Evolutionary conservation across 2,113 vertebrate genomes (phyloP).

Genomic region (Bagarius yarrelli): DNA sequence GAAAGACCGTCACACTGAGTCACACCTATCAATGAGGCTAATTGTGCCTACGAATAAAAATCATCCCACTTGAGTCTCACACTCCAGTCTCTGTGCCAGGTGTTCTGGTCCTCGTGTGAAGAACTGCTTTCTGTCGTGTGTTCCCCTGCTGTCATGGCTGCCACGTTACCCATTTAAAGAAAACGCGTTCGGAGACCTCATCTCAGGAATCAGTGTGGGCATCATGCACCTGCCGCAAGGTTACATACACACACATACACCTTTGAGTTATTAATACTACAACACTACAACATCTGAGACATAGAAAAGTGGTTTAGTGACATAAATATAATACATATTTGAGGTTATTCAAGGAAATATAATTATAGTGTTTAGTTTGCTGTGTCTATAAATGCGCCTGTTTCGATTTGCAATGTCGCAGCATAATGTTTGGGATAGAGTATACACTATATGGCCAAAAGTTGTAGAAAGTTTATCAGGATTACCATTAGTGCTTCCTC

Average conservation of each 20-base stretch:
- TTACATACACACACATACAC: slow-evolving; percentile 33
- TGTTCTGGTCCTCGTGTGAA: slow-evolving; percentile 71
- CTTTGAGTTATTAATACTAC: not conserved
- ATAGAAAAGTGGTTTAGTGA: not conserved
- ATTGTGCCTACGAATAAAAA: not conserved
- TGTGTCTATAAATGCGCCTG: not conserved
- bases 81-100: slow-evolving; percentile 59
- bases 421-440: too few relatives aligned
- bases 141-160: slow-evolving; percentile 84
- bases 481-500: too few relatives aligned
- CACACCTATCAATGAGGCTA: not conserved
- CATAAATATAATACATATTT: not conserved
- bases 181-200: slow-evolving; percentile 80
- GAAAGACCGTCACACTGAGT: too few relatives aligned
- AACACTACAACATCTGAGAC: not conserved
- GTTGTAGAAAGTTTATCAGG: too few relatives aligned
- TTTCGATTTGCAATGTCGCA: not conserved
- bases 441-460: too few relatives aligned
- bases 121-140: slow-evolving; percentile 66
- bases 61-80: slow-evolving; percentile 1
- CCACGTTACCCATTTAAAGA: slow-evolving; percentile 82
- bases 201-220: slow-evolving; percentile 87
- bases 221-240: slow-evolving; percentile 93
- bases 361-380: not conserved
- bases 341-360: not conserved